phyloP scores from a whole-genome alignment of 2,113 vertebrate genomes.

The Megalops atlanticus region DNA sequence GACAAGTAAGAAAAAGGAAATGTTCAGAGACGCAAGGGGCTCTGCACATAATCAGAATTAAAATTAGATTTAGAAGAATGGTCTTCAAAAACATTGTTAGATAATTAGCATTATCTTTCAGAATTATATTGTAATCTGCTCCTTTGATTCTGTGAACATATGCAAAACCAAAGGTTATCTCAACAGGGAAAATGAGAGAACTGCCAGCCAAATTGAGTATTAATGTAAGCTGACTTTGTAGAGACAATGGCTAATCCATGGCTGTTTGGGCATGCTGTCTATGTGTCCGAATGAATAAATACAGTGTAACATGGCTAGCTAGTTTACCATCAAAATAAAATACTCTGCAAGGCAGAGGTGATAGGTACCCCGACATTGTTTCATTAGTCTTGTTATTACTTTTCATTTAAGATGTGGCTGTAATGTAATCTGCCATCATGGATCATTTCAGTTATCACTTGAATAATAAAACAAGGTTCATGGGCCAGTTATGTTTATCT shows the following conservation, averaged over 20 bases:
- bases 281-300: not conserved
- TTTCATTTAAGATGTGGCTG: not conserved
- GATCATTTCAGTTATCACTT: not conserved
- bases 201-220: not conserved
- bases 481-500: no score
- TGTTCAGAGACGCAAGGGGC: no score
- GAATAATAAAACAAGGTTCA: not conserved
- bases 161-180: conserved; percentile 6
- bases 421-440: not conserved
- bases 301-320: not conserved
- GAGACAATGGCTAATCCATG: not conserved
- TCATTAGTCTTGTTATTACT: not conserved
- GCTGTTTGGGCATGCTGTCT: not conserved
- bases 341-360: not conserved
- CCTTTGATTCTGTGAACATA: not conserved
- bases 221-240: not conserved
- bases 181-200: not conserved
- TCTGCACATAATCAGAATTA: no score
- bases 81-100: not conserved
- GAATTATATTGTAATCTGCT: not conserved
- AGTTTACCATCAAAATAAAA: not conserved
- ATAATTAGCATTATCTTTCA: not conserved
- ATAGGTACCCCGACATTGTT: not conserved
- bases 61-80: no score
- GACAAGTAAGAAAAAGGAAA: no score